Conservation (phyloP, 2,888 invertebrate genomes). For the Spicauda simplicius region DNA sequence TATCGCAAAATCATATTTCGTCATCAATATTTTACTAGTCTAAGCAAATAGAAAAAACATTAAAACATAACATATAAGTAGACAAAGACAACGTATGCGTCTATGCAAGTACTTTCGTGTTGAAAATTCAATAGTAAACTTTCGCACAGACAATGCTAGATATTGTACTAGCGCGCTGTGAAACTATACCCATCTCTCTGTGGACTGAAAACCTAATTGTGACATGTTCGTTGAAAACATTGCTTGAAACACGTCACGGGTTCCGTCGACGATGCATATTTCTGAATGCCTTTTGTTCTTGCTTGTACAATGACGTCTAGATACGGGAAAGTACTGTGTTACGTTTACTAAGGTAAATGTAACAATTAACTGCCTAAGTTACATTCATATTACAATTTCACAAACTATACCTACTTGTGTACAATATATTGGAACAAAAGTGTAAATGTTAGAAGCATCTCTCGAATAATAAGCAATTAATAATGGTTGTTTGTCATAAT, state of each 20-base stretch:
- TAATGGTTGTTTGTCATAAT: no score
- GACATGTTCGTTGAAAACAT: conserved; percentile 64
- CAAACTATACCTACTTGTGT: no score
- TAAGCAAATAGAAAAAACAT: conserved; percentile 42
- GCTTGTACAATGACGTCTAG: conserved; percentile 66
- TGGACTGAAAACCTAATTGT: conserved; percentile 77
- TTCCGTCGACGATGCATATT: conserved; percentile 69
- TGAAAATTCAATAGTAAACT: conserved; percentile 53
- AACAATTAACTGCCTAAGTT: background rate
- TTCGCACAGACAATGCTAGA: conserved; percentile 60
- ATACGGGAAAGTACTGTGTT: conserved; percentile 44
- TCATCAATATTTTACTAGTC: no score
- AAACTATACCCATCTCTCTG: conserved; percentile 75
- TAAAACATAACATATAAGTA: conserved; percentile 20
- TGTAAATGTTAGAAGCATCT: no score
- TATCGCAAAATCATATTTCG: no score
- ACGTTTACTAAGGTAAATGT: background rate
- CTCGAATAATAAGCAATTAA: no score
- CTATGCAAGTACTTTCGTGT: conserved; percentile 54
- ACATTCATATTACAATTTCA: no score
- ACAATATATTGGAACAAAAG: no score
- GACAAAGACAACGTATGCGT: conserved; percentile 18
- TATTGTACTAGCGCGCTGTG: conserved; percentile 55
- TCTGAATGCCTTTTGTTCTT: conserved; percentile 82
- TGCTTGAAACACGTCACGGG: conserved; percentile 74